phyloP scores from a whole-genome alignment of 2,797 vertebrate genomes.

The Ctenopoma multispine region DNA sequence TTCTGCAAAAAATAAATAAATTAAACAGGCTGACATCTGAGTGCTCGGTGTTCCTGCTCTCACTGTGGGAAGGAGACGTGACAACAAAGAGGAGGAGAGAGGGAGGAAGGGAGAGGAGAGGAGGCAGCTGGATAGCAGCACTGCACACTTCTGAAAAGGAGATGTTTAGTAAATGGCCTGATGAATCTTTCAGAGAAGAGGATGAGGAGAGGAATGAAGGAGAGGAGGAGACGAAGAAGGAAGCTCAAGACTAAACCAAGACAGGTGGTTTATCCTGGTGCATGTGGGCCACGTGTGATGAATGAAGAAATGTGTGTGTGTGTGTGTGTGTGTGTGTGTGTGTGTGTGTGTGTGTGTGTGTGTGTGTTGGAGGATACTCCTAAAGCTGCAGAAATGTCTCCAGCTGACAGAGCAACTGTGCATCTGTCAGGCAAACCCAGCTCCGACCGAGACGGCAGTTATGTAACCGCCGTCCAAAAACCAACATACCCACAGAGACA shows the following conservation, averaged over 20 bases:
- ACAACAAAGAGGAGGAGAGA: constrained; percentile 41
- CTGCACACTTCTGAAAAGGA: constrained; percentile 45
- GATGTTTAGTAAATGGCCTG: constrained; percentile 58
- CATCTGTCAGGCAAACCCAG: constrained; percentile 39
- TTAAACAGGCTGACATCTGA: constrained; percentile 36
- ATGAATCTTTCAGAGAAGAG: constrained; percentile 73
- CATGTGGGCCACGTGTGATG: background rate
- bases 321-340: constrained; percentile 7
- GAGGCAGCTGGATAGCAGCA: constrained; percentile 34
- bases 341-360: constrained; percentile 10
- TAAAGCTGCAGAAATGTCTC: constrained; percentile 41
- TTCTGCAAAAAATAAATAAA: constrained; percentile 1
- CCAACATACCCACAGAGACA: constrained; percentile 25
- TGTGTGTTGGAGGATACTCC: constrained; percentile 19
- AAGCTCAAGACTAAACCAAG: constrained; percentile 22
- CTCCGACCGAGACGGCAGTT: constrained; percentile 51
- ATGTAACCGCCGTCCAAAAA: constrained; percentile 45
- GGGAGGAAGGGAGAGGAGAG: constrained; percentile 7
- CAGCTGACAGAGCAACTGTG: constrained; percentile 31
- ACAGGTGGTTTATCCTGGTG: constrained; percentile 16
- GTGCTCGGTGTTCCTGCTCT: constrained; percentile 49
- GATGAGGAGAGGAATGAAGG: constrained; percentile 6
- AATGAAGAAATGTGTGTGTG: constrained; percentile 6
- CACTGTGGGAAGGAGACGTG: constrained; percentile 49
- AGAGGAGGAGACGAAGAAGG: background rate